Evolutionary conservation across 2,113 vertebrate genomes (phyloP).

Genomic region (Turdus rufiventris): DNA sequence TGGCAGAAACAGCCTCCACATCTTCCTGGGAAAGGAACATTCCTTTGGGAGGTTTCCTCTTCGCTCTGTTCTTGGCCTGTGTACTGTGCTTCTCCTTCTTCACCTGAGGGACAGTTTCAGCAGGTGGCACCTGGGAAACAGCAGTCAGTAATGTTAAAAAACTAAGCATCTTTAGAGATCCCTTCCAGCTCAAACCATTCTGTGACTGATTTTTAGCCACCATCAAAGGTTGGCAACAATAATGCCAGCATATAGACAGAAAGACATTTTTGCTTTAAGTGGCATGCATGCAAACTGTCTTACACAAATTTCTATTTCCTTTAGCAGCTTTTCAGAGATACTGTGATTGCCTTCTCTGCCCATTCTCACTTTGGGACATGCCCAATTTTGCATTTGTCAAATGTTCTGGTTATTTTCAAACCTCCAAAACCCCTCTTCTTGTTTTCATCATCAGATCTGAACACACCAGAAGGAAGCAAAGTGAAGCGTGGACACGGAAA

Average conservation of each 20-base stretch:
- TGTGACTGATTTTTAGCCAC: background rate
- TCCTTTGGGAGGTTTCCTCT: slow-evolving; percentile 93
- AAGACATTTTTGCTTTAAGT: background rate
- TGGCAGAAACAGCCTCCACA: slow-evolving; percentile 86
- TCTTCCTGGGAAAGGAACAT: slow-evolving; percentile 94
- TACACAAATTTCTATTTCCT: background rate
- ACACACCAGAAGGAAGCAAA: background rate
- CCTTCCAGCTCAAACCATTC: background rate
- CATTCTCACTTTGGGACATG: background rate
- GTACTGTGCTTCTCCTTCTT: slow-evolving; percentile 85
- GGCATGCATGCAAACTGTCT: background rate
- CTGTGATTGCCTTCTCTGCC: background rate
- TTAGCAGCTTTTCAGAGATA: background rate
- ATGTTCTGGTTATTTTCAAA: background rate
- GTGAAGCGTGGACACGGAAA: background rate
- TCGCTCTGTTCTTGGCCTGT: slow-evolving; percentile 85
- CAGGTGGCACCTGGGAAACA: slow-evolving; percentile 63
- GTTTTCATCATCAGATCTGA: background rate
- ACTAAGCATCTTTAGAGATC: background rate
- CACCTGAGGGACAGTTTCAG: slow-evolving; percentile 78
- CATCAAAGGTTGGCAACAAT: background rate
- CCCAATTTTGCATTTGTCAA: background rate
- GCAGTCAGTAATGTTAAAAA: slow-evolving; percentile 22
- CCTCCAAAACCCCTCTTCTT: background rate
- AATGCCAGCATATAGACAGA: background rate